Conservation (phyloP, 2,797 vertebrate species). For the Lophius americanus region DNA sequence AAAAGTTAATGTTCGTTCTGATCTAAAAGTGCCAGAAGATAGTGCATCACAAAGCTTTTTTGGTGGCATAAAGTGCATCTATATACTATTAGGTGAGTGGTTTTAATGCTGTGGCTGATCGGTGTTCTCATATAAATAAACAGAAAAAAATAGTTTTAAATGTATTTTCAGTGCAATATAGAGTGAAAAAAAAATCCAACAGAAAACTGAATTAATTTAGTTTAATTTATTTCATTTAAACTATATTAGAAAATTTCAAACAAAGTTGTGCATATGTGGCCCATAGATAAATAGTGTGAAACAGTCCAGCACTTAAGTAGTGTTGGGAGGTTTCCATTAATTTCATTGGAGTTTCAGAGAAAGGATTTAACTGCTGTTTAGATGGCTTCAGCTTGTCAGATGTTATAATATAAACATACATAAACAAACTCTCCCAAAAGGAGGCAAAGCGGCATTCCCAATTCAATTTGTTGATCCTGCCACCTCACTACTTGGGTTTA, state of each 20-base stretch:
- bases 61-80: too few relatives aligned
- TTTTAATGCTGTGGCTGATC: too few relatives aligned
- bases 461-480: conserved; percentile 60
- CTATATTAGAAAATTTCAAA: neutral
- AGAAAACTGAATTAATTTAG: too few relatives aligned
- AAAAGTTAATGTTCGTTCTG: too few relatives aligned
- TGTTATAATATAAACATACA: conserved; percentile 69
- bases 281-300: conserved; percentile 1
- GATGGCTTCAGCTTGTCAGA: conserved; percentile 64
- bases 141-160: too few relatives aligned
- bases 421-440: conserved; percentile 55
- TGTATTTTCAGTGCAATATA: too few relatives aligned
- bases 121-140: too few relatives aligned
- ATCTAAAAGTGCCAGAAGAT: too few relatives aligned
- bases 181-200: too few relatives aligned
- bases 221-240: too few relatives aligned
- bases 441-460: conserved; percentile 51
- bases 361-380: conserved; percentile 63
- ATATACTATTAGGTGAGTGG: too few relatives aligned
- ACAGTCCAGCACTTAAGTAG: conserved; percentile 20
- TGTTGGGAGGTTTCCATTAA: conserved; percentile 46
- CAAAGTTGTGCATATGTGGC: neutral
- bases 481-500: conserved; percentile 38
- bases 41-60: too few relatives aligned
- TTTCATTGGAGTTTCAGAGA: conserved; percentile 67